phyloP scores from a whole-genome alignment of 2,797 vertebrate species.

The Myotis planiceps region DNA sequence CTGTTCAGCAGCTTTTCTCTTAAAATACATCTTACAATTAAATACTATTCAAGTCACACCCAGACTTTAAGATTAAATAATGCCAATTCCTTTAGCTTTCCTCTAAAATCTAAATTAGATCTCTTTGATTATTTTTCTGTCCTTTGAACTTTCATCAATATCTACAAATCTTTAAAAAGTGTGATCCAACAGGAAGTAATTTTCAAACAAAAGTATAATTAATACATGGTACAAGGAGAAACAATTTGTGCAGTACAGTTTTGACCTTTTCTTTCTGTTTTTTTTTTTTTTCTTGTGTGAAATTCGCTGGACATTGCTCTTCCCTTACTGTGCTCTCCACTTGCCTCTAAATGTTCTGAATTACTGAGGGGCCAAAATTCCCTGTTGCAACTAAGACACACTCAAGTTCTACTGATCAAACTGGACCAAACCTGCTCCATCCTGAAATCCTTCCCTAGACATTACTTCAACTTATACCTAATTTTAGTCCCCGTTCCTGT shows the following conservation, averaged over 20 bases:
- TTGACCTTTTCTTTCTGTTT: neutral
- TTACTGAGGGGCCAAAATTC: neutral
- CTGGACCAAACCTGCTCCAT: no score
- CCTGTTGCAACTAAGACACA: neutral
- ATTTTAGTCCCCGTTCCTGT: neutral
- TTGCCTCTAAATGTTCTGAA: neutral
- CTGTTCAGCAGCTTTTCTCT: neutral
- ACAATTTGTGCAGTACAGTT: neutral
- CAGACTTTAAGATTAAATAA: conserved; percentile 12
- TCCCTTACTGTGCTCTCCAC: neutral
- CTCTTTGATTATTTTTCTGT: neutral
- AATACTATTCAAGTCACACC: neutral
- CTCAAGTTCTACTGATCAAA: neutral
- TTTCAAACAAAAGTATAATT: conserved; percentile 45
- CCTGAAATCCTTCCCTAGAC: neutral
- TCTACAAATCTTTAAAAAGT: conserved; percentile 18
- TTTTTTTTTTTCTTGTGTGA: neutral
- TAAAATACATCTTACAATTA: neutral
- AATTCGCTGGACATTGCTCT: neutral
- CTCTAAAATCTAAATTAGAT: neutral
- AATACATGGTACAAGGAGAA: neutral
- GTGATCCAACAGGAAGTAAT: neutral
- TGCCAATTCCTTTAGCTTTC: conserved; percentile 12
- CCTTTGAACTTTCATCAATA: neutral
- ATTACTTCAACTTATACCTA: neutral